Base-by-base conservation (phyloP, 2,797 vertebrate species). In the Brachyalestes nurse region DNA sequence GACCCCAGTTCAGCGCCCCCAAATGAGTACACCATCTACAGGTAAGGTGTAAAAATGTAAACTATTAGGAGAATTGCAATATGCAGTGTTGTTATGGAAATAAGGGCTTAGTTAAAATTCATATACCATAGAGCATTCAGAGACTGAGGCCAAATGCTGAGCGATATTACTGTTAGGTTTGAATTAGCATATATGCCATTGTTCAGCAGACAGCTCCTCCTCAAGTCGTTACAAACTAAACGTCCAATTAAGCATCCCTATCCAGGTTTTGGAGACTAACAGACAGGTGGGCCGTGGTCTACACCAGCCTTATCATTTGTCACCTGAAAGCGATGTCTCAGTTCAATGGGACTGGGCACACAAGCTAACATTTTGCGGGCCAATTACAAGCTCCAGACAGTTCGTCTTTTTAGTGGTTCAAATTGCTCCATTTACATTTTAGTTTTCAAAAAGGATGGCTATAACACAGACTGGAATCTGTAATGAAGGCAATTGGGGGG, bases 1-100 rank as follows among this genome's bases (percentile, higher is more conserved):
- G 96, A 98, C 77, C 95, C 95, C 0, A 78, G 88, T 42, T 97
- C 97, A 0, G 91, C 92, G 8, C 75, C 92, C 0, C 97, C 97
- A 51, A 97, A 96, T 0, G 97, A 99, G 74, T 97, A 98, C 84
- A 98, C 97, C 1, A 93, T 97, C 62, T 99, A 99, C 92, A 95
- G 97, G 98, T 97, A 88, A 90, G 89, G 0, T 0, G 2, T 8
- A 67, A 21, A 67, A 21, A 16, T 13, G 5, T 69, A 7, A 34
- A 6, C 14, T 19, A 64, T 61, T 21, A 58, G 57, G 19, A 61
- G 34, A 64, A 64, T 12, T 38, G 16, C 23, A 16, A 51, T 28
- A 51, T 28, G 23, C 1, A 34, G 21, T 7, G 28, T 14, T 49
- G 40, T 47, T 47, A n/a, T 70, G 42, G 9, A 45, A 5, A 21